These are phyloP conservation scores for Urechis unicinctus DNA, from an alignment of 2,888 invertebrate genomes.

Conservation along the genomic window DNA sequence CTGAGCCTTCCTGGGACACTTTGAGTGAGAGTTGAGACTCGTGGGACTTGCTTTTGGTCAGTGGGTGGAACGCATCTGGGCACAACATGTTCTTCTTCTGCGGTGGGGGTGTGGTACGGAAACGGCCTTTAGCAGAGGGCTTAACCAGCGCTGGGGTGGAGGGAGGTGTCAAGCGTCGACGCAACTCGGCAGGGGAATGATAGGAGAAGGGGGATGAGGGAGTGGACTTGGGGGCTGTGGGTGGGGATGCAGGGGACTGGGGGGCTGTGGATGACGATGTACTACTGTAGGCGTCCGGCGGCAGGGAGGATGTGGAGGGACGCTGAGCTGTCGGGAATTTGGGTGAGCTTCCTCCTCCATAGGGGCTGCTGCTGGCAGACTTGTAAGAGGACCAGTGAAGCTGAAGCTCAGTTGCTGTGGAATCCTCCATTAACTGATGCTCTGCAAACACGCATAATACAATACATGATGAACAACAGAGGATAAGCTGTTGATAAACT, in stretches of 20 bases:
- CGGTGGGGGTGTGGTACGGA: slow-evolving; percentile 76
- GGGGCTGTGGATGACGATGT: slow-evolving; percentile 40
- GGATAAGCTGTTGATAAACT: not conserved
- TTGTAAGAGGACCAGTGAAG: slow-evolving; percentile 84
- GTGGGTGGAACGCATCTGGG: slow-evolving; percentile 53
- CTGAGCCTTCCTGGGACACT: slow-evolving; percentile 52
- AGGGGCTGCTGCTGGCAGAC: slow-evolving; percentile 47
- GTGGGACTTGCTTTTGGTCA: slow-evolving; percentile 86
- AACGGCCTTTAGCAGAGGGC: slow-evolving; percentile 55
- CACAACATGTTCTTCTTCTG: slow-evolving; percentile 65
- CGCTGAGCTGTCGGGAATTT: slow-evolving; percentile 20
- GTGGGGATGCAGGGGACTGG: slow-evolving; percentile 40
- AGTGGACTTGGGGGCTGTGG: slow-evolving; percentile 47
- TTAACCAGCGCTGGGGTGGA: slow-evolving; percentile 55
- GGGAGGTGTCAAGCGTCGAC: slow-evolving; percentile 52
- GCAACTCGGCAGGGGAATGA: slow-evolving; percentile 14
- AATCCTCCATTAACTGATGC: slow-evolving; percentile 58
- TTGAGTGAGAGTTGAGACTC: slow-evolving; percentile 76
- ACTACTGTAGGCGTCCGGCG: slow-evolving; percentile 27
- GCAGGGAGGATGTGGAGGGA: slow-evolving; percentile 39
- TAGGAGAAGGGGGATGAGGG: slow-evolving; percentile 39
- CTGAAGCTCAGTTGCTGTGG: slow-evolving; percentile 55
- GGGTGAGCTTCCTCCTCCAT: slow-evolving; percentile 41
- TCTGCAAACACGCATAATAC: slow-evolving; percentile 28
- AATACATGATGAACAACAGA: not conserved